Conservation (phyloP, 35 echinoderm and acorn worm genomes). For the Nesometra sesokonis region DNA sequence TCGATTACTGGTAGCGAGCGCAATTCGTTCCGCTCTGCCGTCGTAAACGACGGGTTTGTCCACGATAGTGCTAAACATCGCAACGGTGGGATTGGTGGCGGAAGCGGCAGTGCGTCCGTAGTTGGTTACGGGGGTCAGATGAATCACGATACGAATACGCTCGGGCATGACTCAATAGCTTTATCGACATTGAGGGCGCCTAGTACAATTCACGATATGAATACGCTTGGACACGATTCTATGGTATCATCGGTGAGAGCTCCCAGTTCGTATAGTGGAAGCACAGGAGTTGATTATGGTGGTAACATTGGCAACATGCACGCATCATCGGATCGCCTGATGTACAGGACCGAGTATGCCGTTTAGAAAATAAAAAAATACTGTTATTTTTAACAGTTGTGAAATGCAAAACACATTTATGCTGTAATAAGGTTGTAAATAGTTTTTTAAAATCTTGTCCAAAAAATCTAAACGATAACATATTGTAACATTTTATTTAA, state of each 20-base stretch:
- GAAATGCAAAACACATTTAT: no score
- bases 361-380: not conserved
- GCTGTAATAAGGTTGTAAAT: no score
- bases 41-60: not conserved
- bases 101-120: not conserved
- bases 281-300: not conserved
- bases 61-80: not conserved
- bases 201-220: not conserved
- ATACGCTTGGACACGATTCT: not conserved
- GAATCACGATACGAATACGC: not conserved
- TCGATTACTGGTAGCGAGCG: not conserved
- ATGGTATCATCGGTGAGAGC: not conserved
- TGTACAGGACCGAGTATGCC: not conserved
- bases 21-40: not conserved
- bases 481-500: no score
- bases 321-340: not conserved
- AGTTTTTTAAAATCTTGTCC: no score
- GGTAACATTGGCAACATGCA: not conserved
- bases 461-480: no score
- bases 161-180: not conserved
- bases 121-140: not conserved
- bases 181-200: not conserved
- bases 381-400: no score
- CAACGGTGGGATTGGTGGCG: not conserved
- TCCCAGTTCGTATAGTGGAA: not conserved